Percentiles rank a stretch among this genome's conserved stretches.
Conservation (phyloP, 2,113 vertebrate genomes). For the Myrmecophaga tridactyla region DNA sequence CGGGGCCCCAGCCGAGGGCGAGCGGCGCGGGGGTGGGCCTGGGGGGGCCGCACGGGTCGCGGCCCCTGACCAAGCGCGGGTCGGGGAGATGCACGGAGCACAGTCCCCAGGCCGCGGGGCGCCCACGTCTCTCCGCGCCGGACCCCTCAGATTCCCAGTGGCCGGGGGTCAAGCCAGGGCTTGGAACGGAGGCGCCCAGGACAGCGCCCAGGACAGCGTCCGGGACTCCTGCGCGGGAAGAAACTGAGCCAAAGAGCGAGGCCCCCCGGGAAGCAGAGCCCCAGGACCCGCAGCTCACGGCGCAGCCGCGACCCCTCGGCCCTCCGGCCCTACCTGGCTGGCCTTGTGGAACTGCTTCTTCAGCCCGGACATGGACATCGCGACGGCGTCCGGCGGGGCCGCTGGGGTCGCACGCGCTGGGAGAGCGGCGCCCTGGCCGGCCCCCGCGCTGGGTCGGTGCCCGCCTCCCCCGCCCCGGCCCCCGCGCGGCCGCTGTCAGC, state of each 20-base stretch:
- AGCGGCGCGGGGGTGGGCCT: not conserved
- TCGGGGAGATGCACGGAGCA: not conserved
- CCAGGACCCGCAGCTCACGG: not conserved
- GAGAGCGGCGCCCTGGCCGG: too few relatives aligned
- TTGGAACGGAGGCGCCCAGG: not conserved
- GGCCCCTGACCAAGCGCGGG: not conserved
- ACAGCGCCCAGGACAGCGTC: not conserved
- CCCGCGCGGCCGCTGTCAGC: slow-evolving; percentile 75
- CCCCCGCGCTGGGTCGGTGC: too few relatives aligned
- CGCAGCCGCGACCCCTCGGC: not conserved
- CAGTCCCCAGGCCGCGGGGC: not conserved
- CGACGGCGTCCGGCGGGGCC: not conserved
- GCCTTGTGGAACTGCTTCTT: slow-evolving; percentile 96
- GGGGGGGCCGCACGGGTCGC: not conserved
- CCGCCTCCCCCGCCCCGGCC: too few relatives aligned
- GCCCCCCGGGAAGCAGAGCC: not conserved
- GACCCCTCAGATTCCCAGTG: not conserved
- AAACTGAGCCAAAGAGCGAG: not conserved
- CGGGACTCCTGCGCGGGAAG: not conserved
- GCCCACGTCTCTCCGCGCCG: not conserved
- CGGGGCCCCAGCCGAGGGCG: not conserved
- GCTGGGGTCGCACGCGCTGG: not conserved
- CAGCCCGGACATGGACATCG: slow-evolving; percentile 92
- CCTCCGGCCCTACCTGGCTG: slow-evolving; percentile 87
- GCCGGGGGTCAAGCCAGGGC: not conserved